Conservation (phyloP, 2,113 vertebrate species). For the Cnemophilus loriae region DNA sequence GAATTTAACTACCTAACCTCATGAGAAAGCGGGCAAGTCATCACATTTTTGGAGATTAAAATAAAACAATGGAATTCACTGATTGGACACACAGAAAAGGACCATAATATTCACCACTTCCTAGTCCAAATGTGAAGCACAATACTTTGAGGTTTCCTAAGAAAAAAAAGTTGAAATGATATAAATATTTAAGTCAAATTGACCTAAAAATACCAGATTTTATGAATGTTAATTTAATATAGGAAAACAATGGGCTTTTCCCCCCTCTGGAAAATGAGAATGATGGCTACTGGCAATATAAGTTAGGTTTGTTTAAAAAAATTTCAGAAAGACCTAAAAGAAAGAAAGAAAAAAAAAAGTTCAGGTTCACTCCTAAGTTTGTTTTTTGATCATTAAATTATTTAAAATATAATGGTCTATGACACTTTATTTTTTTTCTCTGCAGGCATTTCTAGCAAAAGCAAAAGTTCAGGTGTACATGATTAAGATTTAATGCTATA, state of each 20-base stretch:
- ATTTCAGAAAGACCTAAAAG: not conserved
- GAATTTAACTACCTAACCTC: not conserved
- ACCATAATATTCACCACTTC: not conserved
- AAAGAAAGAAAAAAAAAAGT: not conserved
- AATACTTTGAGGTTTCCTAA: not conserved
- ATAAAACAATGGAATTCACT: not conserved
- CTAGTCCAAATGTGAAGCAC: not conserved
- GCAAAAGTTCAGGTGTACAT: not conserved
- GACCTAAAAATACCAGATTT: not conserved
- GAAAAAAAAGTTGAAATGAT: not conserved
- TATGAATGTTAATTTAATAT: not conserved
- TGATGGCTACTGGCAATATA: not conserved
- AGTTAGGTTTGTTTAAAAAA: not conserved
- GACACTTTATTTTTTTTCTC: rapidly evolving
- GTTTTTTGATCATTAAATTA: not conserved
- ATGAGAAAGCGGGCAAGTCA: not conserved
- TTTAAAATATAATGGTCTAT: not conserved
- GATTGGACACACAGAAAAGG: not conserved
- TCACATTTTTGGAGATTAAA: not conserved
- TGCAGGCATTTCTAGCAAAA: not conserved
- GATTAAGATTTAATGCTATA: not conserved
- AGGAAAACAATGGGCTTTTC: not conserved
- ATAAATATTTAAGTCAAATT: not conserved
- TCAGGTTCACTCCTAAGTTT: not conserved
- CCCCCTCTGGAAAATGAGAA: not conserved